Base-by-base conservation (phyloP, 2,797 vertebrate genomes). In the Sciurus carolinensis region DNA sequence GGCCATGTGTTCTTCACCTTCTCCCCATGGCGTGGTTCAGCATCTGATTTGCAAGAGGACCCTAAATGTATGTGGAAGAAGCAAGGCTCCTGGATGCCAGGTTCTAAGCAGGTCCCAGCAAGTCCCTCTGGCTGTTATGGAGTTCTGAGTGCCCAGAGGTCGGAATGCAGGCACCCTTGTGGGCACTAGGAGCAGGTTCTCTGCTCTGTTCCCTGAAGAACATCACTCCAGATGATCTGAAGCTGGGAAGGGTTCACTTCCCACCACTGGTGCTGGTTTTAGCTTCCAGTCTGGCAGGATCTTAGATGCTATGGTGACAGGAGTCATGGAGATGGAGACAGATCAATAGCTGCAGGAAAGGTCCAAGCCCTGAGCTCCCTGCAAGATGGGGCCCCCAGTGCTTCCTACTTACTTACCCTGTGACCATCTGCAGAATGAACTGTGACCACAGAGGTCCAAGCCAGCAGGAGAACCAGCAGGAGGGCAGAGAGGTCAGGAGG, bases 301-400 rank as follows among this genome's bases (percentile, higher is more conserved):
- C 93, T 69, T 57, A 57, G 87, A 77, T 73, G 44, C 94, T 95
- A 97, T 91, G 96, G 97, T 95, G 96, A 97, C 36, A 47, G 89
- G 77, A 95, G 91, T 50, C 95, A 64, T 33, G 77, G 95, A 93
- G 52, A 95, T 52, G 59, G 83, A 96, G 57, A 54, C 3, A 10
- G 90, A 28, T 80, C 91, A 96, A 50, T 73, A 50, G 30, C 2
- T 62, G 59, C 88, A 7, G 3, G 6, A 26, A 24, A 62, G 42
- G 73, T 36, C 26, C 72, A 15, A 0, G 7, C 14, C 73, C 95
- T 10, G 11, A 12, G 50, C 73, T 14, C 77, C 77, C n/a, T 15
- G 50, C 1, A 10, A 9, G 4, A 14, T 14, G 15, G 57, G 26
- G 77, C 36, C n/a, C 11, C 12, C 30, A 2, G 8, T 5, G 39